phyloP scores from a whole-genome alignment of 2,113 vertebrate genomes.

The Oryzias melastigma region DNA sequence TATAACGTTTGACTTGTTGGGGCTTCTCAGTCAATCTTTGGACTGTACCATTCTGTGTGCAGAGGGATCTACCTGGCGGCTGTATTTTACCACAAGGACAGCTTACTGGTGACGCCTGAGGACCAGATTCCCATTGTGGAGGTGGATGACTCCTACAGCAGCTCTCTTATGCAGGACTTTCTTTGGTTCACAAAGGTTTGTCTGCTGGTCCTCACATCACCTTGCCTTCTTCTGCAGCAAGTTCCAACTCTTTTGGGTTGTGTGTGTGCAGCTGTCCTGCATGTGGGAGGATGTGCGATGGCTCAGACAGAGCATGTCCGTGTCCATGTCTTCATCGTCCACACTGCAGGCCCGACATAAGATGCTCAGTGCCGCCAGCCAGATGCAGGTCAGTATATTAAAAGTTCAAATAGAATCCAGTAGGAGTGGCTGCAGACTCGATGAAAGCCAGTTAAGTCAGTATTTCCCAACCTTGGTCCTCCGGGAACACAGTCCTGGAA shows the following conservation, averaged over 20 bases:
- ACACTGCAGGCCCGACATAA: constrained; percentile 91
- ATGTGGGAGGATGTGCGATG: constrained; percentile 99
- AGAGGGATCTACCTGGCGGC: constrained; percentile 95
- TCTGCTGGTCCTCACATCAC: neutral
- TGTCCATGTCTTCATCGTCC: constrained; percentile 91
- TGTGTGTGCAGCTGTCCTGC: constrained; percentile 81
- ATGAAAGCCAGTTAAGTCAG: too few relatives aligned
- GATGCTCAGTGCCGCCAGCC: constrained; percentile 90
- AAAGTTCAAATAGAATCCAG: neutral
- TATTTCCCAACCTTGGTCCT: too few relatives aligned
- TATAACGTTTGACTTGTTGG: too few relatives aligned
- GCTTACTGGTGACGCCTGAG: constrained; percentile 93
- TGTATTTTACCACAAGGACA: constrained; percentile 95
- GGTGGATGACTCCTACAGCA: constrained; percentile 93
- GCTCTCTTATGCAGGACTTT: constrained; percentile 94
- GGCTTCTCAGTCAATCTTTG: too few relatives aligned
- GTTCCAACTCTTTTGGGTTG: too few relatives aligned
- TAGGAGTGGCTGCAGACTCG: too few relatives aligned
- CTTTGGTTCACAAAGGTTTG: constrained; percentile 84
- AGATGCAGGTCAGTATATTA: constrained; percentile 85
- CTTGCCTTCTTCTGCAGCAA: too few relatives aligned
- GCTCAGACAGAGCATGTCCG: constrained; percentile 89
- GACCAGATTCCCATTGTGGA: constrained; percentile 98
- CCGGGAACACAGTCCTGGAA: too few relatives aligned
- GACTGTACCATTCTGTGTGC: constrained; percentile 1